Evolutionary conservation across 1,140 invertebrate genomes (phyloP).

Genomic region (Drosophila lacertosa): DNA sequence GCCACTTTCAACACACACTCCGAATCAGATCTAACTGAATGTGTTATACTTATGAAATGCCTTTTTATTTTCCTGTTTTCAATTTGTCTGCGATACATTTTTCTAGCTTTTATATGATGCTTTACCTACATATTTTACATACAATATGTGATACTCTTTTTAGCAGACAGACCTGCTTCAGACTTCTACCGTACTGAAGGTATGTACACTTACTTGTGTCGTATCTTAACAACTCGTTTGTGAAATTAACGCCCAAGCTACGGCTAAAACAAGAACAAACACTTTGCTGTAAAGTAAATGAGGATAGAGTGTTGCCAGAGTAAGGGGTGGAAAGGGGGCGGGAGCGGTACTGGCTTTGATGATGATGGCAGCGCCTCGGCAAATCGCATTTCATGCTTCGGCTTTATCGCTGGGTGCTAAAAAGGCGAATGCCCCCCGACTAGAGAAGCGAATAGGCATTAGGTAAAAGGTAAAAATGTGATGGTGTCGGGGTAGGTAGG

Average conservation of each 20-base stretch:
- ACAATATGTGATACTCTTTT: neutral
- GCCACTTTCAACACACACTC: no score
- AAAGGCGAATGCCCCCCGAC: conserved; percentile 73
- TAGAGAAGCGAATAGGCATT: conserved; percentile 33
- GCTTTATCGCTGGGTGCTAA: conserved; percentile 70
- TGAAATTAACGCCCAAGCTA: conserved; percentile 51
- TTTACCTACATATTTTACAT: conserved; percentile 24
- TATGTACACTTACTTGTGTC: conserved; percentile 1
- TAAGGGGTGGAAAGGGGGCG: neutral
- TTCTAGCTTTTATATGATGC: no score
- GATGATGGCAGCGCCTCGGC: conserved; percentile 49
- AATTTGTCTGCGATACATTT: neutral
- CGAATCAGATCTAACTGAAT: no score
- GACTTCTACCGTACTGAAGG: conserved; percentile 7
- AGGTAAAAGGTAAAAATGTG: conserved; percentile 32
- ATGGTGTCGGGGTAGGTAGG: neutral
- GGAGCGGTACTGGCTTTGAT: conserved; percentile 37
- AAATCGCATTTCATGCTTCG: conserved; percentile 73
- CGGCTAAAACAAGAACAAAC: conserved; percentile 10
- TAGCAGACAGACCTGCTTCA: neutral
- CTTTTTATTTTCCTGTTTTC: neutral
- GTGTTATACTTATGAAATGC: no score
- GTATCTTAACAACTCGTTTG: conserved; percentile 48
- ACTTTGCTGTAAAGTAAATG: neutral
- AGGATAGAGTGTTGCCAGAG: neutral